Percentiles rank a stretch among this genome's conserved stretches.
These are phyloP conservation scores for Sceliomorpha sp. DNA, from an alignment of 2,888 invertebrate genomes.

Conservation along the genomic window DNA sequence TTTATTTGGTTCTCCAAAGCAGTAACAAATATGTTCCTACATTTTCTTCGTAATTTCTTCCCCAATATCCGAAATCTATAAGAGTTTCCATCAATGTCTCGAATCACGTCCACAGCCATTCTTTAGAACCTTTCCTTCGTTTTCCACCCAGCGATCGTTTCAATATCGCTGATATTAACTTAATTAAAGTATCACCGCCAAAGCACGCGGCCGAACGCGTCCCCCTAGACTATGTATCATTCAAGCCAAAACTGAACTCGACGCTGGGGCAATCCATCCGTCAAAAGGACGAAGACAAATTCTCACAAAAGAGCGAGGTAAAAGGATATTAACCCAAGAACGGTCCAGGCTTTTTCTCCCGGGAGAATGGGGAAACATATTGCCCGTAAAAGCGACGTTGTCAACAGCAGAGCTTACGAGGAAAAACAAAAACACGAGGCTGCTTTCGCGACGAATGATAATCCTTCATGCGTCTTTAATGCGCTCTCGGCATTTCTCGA, in stretches of 20 bases:
- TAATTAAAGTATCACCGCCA: background rate
- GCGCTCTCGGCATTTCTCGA: slow-evolving; percentile 1
- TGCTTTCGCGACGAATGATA: background rate
- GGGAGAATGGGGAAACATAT: slow-evolving; percentile 27
- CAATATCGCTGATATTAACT: background rate
- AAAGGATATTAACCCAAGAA: slow-evolving; percentile 39
- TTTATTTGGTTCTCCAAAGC: too few relatives aligned
- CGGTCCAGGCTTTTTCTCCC: slow-evolving; percentile 25
- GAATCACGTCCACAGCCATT: too few relatives aligned
- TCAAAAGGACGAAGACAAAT: slow-evolving; percentile 51
- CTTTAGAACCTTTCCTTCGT: too few relatives aligned
- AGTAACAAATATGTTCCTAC: too few relatives aligned
- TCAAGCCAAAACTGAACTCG: slow-evolving; percentile 42
- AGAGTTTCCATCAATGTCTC: too few relatives aligned
- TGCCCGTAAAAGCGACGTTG: slow-evolving; percentile 30
- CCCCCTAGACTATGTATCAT: slow-evolving; percentile 41
- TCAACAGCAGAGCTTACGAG: slow-evolving; percentile 27
- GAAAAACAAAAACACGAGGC: slow-evolving; percentile 12
- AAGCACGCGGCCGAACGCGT: slow-evolving; percentile 1
- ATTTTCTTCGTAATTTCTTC: too few relatives aligned
- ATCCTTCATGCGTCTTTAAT: slow-evolving; percentile 8
- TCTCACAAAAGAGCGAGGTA: slow-evolving; percentile 31
- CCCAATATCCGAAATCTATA: too few relatives aligned
- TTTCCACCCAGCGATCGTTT: too few relatives aligned
- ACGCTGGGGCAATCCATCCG: slow-evolving; percentile 50